phyloP scores from a whole-genome alignment of 1,140 invertebrate genomes.

The Spodoptera frugiperda region DNA sequence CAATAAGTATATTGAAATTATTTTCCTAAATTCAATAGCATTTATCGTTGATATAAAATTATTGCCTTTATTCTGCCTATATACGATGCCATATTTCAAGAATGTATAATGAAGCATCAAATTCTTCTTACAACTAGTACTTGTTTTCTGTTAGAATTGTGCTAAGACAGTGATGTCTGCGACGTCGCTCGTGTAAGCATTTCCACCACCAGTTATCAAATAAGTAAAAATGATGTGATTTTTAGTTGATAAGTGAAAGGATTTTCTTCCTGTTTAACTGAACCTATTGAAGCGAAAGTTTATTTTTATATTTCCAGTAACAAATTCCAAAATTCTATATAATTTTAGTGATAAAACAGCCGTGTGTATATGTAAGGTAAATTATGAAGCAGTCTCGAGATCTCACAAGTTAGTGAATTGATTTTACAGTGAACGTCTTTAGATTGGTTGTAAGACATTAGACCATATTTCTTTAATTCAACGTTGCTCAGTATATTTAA shows the following conservation, averaged over 20 bases:
- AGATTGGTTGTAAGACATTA: slow-evolving; percentile 1
- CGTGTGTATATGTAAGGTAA: slow-evolving; percentile 26
- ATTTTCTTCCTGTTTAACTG: slow-evolving; percentile 36
- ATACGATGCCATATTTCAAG: slow-evolving; percentile 19
- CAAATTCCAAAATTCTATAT: slow-evolving; percentile 19
- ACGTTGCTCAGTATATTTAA: slow-evolving; percentile 29
- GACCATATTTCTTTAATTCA: slow-evolving; percentile 2
- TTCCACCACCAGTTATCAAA: slow-evolving; percentile 26
- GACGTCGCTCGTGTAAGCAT: not conserved
- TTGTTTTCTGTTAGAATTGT: not conserved
- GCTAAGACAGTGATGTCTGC: not conserved
- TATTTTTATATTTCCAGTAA: slow-evolving; percentile 37
- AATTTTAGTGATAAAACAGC: slow-evolving; percentile 23
- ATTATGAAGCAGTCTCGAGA: slow-evolving; percentile 15
- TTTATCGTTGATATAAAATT: no score
- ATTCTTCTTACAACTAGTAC: not conserved
- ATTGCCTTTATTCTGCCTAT: not conserved
- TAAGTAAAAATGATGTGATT: slow-evolving; percentile 65
- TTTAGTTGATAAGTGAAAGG: slow-evolving; percentile 49
- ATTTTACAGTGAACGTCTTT: slow-evolving; percentile 10
- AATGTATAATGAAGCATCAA: not conserved
- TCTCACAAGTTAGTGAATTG: slow-evolving; percentile 40
- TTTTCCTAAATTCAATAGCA: no score
- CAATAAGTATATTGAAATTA: no score
- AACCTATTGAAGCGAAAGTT: slow-evolving; percentile 24